A percentile compares a stretch with the other conserved stretches of the same genome.
Conservation (phyloP, 2,888 invertebrate genomes). For the Xestia c-nigrum region DNA sequence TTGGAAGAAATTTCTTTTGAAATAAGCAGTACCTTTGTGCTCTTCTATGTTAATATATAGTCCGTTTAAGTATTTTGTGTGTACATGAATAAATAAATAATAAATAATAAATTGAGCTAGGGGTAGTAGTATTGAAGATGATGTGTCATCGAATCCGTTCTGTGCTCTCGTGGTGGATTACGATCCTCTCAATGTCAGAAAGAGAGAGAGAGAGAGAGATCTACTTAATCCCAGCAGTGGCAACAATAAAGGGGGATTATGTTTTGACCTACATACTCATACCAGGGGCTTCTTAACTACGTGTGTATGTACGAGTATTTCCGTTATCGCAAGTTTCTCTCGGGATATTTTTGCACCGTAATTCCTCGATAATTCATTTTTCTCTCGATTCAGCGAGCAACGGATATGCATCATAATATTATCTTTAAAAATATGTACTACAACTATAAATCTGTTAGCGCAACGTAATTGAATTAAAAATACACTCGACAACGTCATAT, state of each 20-base stretch:
- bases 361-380: neutral
- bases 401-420: slow-evolving; percentile 34
- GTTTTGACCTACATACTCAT: too few relatives aligned
- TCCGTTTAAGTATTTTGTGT: too few relatives aligned
- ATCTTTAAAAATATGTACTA: slow-evolving; percentile 35
- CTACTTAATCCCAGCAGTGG: neutral
- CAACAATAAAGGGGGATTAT: too few relatives aligned
- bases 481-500: slow-evolving; percentile 18
- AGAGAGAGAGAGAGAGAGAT: too few relatives aligned
- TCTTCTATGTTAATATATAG: too few relatives aligned
- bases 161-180: neutral
- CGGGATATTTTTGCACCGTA: neutral
- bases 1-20: too few relatives aligned
- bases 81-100: too few relatives aligned
- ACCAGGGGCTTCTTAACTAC: neutral
- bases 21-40: too few relatives aligned
- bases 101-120: too few relatives aligned
- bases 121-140: too few relatives aligned
- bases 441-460: slow-evolving; percentile 33
- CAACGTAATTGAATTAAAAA: slow-evolving; percentile 24
- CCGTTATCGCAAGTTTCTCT: neutral
- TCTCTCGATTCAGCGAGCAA: too few relatives aligned
- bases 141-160: neutral
- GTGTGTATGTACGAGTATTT: neutral
- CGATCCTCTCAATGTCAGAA: too few relatives aligned